Evolutionary conservation across 2,888 invertebrate species (phyloP).

Genomic region (Leptinotarsa tumamoca): DNA sequence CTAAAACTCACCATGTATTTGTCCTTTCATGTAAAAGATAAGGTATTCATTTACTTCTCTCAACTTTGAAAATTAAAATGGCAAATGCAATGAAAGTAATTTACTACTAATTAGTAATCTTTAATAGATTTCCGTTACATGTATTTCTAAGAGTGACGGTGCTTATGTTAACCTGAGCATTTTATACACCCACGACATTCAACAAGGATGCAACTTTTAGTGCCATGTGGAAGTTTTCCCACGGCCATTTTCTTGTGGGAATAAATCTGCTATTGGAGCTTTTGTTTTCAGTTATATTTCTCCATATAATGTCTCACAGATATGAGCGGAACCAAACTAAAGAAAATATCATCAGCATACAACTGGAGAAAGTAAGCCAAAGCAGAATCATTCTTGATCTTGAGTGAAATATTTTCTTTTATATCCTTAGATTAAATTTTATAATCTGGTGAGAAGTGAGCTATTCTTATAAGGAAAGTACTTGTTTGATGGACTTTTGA

Average conservation of each 20-base stretch:
- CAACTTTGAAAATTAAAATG: no score
- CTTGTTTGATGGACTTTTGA: neutral
- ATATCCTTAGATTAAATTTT: no score
- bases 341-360: no score
- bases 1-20: no score
- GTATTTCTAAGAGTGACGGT: slow-evolving; percentile 3
- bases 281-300: neutral
- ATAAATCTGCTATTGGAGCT: neutral
- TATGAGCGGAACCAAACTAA: no score
- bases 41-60: no score
- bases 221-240: slow-evolving; percentile 3
- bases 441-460: no score
- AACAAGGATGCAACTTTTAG: slow-evolving; percentile 6
- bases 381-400: no score
- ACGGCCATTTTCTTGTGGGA: slow-evolving; percentile 1
- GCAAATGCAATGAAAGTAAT: no score
- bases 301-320: neutral
- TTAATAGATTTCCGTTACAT: neutral
- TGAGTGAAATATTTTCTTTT: no score
- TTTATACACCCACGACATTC: slow-evolving; percentile 1
- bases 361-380: no score
- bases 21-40: no score
- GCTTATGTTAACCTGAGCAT: neutral
- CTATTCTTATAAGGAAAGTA: neutral
- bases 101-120: neutral